These are phyloP conservation scores for Sipunculus nudus DNA, from an alignment of 2,888 invertebrate species.

Conservation along the genomic window DNA sequence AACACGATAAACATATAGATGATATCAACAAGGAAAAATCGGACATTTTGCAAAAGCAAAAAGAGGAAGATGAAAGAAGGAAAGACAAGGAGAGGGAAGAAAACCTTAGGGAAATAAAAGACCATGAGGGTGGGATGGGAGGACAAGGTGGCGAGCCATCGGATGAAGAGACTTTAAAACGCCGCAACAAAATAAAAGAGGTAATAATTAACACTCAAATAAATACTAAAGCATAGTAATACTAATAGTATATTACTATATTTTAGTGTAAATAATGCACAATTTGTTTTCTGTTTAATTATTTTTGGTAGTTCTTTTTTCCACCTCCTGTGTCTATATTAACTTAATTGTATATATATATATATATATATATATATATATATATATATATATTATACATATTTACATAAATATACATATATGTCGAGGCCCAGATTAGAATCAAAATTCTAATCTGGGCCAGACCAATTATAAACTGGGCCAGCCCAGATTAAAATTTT, in stretches of 20 bases:
- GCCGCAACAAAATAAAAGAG: conserved; percentile 27
- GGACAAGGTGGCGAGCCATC: conserved; percentile 5
- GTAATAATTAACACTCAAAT: conserved; percentile 13
- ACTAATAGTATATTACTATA: too few species aligned
- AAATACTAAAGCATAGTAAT: too few species aligned
- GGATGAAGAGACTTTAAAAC: not conserved
- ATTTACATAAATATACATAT: not conserved
- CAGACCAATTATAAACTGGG: too few species aligned
- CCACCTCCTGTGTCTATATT: too few species aligned
- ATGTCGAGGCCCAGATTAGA: too few species aligned
- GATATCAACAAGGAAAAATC: conserved; percentile 21
- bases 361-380: conserved; percentile 9
- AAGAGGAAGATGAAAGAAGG: conserved; percentile 16
- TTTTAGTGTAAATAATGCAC: too few species aligned
- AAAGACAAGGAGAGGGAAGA: not conserved
- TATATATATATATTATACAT: not conserved
- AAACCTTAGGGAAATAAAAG: conserved; percentile 11
- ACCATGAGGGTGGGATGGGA: conserved; percentile 16
- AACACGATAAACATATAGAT: conserved; percentile 9
- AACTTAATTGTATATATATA: not conserved
- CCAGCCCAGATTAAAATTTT: too few species aligned
- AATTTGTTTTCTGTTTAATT: not conserved
- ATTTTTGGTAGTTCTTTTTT: too few species aligned
- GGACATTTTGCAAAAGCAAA: conserved; percentile 8
- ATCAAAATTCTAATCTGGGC: too few species aligned